These are phyloP conservation scores for Alcedo atthis DNA, from an alignment of 2,797 vertebrate species.

Conservation along the genomic window DNA sequence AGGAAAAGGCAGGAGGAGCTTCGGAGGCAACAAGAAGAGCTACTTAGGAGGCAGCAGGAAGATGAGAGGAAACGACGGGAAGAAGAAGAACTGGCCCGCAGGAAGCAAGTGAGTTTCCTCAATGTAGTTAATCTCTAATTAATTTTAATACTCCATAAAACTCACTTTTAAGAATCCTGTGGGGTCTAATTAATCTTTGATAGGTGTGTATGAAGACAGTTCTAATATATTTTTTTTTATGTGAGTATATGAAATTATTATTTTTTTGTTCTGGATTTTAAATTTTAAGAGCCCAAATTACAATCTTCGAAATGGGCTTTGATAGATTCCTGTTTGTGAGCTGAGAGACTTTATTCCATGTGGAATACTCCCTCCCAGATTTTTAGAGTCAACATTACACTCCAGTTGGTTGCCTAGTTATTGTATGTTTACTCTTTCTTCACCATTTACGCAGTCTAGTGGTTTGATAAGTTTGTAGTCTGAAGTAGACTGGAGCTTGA, in stretches of 20 bases:
- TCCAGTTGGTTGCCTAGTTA: neutral
- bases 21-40: slow-evolving; percentile 89
- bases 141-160: slow-evolving; percentile 48
- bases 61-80: slow-evolving; percentile 90
- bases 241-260: slow-evolving; percentile 14
- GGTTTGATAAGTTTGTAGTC: neutral
- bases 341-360: neutral
- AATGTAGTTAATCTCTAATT: slow-evolving; percentile 52
- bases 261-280: neutral
- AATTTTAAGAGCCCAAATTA: neutral
- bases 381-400: neutral
- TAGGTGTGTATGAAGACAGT: slow-evolving; percentile 41
- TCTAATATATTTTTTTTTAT: slow-evolving; percentile 39
- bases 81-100: slow-evolving; percentile 90
- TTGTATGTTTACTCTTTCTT: neutral
- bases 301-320: neutral
- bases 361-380: neutral
- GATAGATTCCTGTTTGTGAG: neutral
- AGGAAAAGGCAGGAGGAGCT: slow-evolving; percentile 90
- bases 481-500: neutral
- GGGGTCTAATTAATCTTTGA: slow-evolving; percentile 40
- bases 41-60: slow-evolving; percentile 88
- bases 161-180: slow-evolving; percentile 62
- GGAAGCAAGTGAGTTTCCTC: slow-evolving; percentile 88
- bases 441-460: neutral